phyloP scores from a whole-genome alignment of 1,140 invertebrate species.

The Drosophila lowei region DNA sequence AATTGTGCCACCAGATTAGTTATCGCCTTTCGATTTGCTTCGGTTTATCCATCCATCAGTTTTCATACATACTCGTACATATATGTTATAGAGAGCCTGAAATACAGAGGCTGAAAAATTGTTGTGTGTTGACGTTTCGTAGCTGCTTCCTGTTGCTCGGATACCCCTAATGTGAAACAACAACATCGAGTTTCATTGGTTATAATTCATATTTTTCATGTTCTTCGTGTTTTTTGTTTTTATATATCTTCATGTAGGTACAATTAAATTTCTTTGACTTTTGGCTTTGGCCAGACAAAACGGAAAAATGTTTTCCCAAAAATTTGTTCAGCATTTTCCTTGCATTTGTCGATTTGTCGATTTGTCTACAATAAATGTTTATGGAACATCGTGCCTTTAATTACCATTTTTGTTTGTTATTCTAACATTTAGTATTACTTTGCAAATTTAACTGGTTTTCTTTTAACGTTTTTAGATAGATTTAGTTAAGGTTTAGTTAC shows the following conservation, averaged over 20 bases:
- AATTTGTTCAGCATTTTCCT: constrained; percentile 74
- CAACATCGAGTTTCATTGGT: constrained; percentile 75
- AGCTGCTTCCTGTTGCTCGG: constrained; percentile 70
- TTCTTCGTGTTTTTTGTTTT: constrained; percentile 1
- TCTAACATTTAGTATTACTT: constrained; percentile 56
- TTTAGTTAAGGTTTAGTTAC: constrained; percentile 38
- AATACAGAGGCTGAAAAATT: constrained; percentile 59
- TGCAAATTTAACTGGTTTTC: constrained; percentile 54
- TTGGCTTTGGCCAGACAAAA: constrained; percentile 75
- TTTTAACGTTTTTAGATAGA: constrained; percentile 12
- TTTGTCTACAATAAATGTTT: constrained; percentile 70
- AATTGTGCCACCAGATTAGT: constrained; percentile 80
- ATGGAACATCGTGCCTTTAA: constrained; percentile 74
- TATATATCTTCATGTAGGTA: constrained; percentile 59
- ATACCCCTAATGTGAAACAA: constrained; percentile 69
- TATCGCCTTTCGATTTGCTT: constrained; percentile 21
- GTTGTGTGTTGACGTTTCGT: constrained; percentile 52
- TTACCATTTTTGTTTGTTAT: constrained; percentile 15
- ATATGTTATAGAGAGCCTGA: constrained; percentile 29
- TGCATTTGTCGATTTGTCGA: constrained; percentile 60
- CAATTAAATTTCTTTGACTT: constrained; percentile 65
- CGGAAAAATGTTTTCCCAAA: constrained; percentile 62
- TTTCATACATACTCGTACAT: constrained; percentile 19
- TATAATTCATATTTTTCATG: constrained; percentile 37
- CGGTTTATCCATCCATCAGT: constrained; percentile 63